phyloP scores from a whole-genome alignment of 2,797 vertebrate species.

The Anas bernieri region DNA sequence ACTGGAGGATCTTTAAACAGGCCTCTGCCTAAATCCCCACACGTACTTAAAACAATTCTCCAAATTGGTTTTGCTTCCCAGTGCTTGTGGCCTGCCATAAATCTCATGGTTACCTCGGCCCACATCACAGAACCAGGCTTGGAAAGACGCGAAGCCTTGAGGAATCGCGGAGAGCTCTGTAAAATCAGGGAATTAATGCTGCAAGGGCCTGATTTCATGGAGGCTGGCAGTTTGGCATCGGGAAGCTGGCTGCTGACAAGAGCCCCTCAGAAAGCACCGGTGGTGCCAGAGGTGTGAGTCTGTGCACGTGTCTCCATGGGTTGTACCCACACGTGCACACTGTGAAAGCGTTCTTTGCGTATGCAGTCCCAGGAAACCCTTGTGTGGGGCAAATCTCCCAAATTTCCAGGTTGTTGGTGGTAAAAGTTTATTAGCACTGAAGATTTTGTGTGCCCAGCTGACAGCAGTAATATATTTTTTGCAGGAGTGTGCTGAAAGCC shows the following conservation, averaged over 20 bases:
- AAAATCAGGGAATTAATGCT: neutral
- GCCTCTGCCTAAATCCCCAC: neutral
- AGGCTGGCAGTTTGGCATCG: neutral
- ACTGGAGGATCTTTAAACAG: neutral
- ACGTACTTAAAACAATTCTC: neutral
- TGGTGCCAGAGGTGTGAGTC: neutral
- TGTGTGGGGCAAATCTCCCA: neutral
- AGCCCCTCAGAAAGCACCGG: neutral
- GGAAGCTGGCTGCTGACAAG: neutral
- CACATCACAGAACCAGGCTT: neutral
- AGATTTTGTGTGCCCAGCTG: neutral
- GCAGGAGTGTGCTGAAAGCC: neutral
- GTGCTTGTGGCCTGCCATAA: neutral
- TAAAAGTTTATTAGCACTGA: neutral
- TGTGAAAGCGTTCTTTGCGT: neutral
- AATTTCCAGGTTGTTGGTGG: neutral
- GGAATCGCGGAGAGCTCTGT: neutral
- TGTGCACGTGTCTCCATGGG: no score
- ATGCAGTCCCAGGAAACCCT: neutral
- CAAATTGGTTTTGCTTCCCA: neutral
- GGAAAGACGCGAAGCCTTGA: neutral
- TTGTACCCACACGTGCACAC: neutral
- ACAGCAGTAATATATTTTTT: neutral
- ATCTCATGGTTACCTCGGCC: neutral
- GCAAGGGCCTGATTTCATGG: neutral